A percentile compares a stretch with the other conserved stretches of the same genome.
phyloP scores from a whole-genome alignment of 1,140 invertebrate species.

The Drosophila insularis region DNA sequence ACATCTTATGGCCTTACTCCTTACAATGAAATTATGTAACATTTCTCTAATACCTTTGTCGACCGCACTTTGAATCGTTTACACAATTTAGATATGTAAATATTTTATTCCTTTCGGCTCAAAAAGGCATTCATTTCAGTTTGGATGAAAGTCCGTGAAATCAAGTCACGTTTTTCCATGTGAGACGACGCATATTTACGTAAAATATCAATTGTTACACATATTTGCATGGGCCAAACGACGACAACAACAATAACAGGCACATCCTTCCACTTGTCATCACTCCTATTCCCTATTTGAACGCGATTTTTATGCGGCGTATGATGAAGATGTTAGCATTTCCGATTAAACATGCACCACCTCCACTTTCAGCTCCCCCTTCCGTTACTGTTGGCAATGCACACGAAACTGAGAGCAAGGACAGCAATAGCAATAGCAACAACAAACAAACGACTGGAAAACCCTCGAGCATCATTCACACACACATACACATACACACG shows the following conservation, averaged over 20 bases:
- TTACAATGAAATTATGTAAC: neutral
- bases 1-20: too few relatives aligned
- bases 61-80: conserved; percentile 5
- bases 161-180: conserved; percentile 51
- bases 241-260: too few relatives aligned
- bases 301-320: conserved; percentile 40
- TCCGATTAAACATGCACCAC: conserved; percentile 68
- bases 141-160: neutral
- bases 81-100: conserved; percentile 32
- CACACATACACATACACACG: conserved; percentile 36
- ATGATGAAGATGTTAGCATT: conserved; percentile 76
- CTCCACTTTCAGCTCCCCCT: neutral
- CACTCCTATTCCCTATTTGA: neutral
- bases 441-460: conserved; percentile 39
- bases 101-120: neutral
- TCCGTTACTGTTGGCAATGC: neutral
- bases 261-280: neutral
- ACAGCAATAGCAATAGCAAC: conserved; percentile 8
- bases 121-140: too few relatives aligned
- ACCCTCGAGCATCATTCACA: conserved; percentile 32
- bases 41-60: neutral
- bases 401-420: neutral
- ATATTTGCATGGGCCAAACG: conserved; percentile 72
- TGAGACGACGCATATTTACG: conserved; percentile 42
- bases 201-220: conserved; percentile 73